Base-by-base conservation (phyloP, 2,888 invertebrate genomes). In the Nemotelus pantherinus region DNA sequence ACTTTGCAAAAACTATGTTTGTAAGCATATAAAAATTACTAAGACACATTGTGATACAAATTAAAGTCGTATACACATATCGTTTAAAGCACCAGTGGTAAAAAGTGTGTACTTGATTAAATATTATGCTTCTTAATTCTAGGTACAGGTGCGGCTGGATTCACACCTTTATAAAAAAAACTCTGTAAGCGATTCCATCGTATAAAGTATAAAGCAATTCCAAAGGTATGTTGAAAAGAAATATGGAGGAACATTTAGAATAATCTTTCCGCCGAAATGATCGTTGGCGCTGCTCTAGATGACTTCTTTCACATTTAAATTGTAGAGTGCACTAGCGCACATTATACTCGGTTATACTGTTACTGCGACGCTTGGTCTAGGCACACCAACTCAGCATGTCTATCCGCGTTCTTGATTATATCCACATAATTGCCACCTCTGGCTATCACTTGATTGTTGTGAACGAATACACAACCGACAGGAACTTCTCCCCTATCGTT, bases 261-360 rank as follows among this genome's bases (percentile, higher is more conserved):
- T 97, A 78, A 98, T 98, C 80, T 92, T 92, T 80, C 99, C 99
- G 63, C 99, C 99, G 88, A 99, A 99, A 80, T 99, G 90, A 84
- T 98, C 97, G 88, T 99, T 99, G 48, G 91, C 90, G 87, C 98
- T 98, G 7, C 99, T 99, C 88, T 94, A 99, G 50, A 95, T 88
- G 70, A 99, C 93, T 84, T 91, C 90, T 78, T 90, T 90, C 41
- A 98, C 90, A 82, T 89, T 88, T 72, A 96, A 87, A 82, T 92
- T 90, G 83, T 92, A 91, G 10, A 96, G 87, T 39, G 95, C 94
- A 3, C 93, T 91, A 2, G 94, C 93, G 88, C 99, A 99, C 99
- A 99, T 99, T 79, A 99, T 96, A 86, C 99, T 99, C 0, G 99
- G 99, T 87, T 99, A 99, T 0, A 99, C 97, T 2, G 98, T 99